A percentile compares a stretch with the other conserved stretches of the same genome.
phyloP scores from a whole-genome alignment of 1,140 invertebrate species.

The Anastatus disparis region DNA sequence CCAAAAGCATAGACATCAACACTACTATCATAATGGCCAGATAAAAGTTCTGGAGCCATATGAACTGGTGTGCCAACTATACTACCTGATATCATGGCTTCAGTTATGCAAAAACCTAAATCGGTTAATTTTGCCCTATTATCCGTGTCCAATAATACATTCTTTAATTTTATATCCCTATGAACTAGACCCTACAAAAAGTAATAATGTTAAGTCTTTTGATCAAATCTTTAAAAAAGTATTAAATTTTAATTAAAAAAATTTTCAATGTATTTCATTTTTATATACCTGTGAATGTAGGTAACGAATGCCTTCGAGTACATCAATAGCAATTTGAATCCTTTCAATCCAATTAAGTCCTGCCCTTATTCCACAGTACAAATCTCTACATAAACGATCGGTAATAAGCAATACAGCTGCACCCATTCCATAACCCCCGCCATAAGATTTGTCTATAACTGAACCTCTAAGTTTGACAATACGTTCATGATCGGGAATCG shows the following conservation, averaged over 20 bases:
- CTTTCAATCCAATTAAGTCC: constrained; percentile 76
- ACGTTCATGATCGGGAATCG: constrained; percentile 85
- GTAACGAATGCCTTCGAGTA: constrained; percentile 86
- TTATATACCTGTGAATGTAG: constrained; percentile 77
- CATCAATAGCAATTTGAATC: constrained; percentile 84
- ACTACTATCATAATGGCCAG: constrained; percentile 83
- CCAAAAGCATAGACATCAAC: constrained; percentile 94
- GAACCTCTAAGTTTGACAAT: constrained; percentile 86
- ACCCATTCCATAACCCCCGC: constrained; percentile 67
- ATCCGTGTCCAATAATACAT: constrained; percentile 82
- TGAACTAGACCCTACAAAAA: constrained; percentile 79
- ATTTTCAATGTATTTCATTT: too few relatives aligned
- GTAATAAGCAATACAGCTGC: constrained; percentile 87
- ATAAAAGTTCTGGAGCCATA: constrained; percentile 91
- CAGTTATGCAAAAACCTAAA: constrained; percentile 91
- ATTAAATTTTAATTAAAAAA: neutral
- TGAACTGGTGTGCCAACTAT: constrained; percentile 90
- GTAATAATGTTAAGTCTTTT: neutral
- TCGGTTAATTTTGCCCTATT: constrained; percentile 88
- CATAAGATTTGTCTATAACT: constrained; percentile 84
- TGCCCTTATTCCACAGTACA: constrained; percentile 82
- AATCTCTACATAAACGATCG: constrained; percentile 78
- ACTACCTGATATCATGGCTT: constrained; percentile 90
- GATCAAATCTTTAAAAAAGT: neutral
- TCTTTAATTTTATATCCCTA: constrained; percentile 91